Percentiles rank a stretch among this genome's conserved stretches.
Conservation (phyloP, 1,140 invertebrate genomes). For the Drosophila pallidifrons region DNA sequence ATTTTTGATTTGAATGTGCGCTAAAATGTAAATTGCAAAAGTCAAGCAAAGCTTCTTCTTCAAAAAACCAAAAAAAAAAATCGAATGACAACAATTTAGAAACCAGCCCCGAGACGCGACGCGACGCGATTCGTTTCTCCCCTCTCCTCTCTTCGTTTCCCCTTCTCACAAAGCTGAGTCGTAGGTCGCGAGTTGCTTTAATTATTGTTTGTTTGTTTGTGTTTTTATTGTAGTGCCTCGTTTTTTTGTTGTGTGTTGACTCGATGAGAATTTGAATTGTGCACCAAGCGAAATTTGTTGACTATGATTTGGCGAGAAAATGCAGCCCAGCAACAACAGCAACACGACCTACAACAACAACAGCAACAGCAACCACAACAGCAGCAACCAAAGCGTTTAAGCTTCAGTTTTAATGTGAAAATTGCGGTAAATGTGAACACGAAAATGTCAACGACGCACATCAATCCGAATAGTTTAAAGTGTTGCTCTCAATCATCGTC, state of each 20-base stretch:
- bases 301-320: conserved; percentile 71
- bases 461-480: conserved; percentile 24
- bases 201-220: background rate
- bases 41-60: conserved; percentile 29
- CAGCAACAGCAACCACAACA: conserved; percentile 7
- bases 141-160: background rate
- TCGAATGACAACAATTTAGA: conserved; percentile 51
- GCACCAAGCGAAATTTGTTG: conserved; percentile 30
- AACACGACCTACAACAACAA: conserved; percentile 33
- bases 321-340: conserved; percentile 38
- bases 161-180: background rate
- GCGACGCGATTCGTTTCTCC: background rate
- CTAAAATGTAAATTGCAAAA: conserved; percentile 69
- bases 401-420: conserved; percentile 74
- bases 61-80: conserved; percentile 3
- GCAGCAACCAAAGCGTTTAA: conserved; percentile 49
- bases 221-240: background rate
- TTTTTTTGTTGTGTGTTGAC: background rate
- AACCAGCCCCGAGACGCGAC: conserved; percentile 31
- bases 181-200: conserved; percentile 44
- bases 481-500: background rate
- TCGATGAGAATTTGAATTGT: conserved; percentile 30
- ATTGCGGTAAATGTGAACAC: conserved; percentile 76
- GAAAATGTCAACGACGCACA: conserved; percentile 56
- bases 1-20: conserved; percentile 30